Evolutionary conservation across 1,140 invertebrate species (phyloP), one percentile per base, ranked within the genome.

Genomic region (Euschistus heros): DNA sequence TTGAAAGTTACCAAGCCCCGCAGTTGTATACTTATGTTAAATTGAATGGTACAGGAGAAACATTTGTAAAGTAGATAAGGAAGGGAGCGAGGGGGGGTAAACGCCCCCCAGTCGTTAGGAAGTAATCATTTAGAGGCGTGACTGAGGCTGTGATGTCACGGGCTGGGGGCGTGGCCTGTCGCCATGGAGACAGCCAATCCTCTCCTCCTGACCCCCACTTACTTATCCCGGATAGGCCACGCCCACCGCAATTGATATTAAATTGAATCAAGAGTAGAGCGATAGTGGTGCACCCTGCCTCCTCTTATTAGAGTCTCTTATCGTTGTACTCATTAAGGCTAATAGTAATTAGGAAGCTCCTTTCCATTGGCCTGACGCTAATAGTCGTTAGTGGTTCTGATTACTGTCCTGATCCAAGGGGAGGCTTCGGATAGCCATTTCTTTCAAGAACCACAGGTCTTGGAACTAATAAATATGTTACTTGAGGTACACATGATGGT

Each of bases 11-110:
- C n/a, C 47, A 50, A 22, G n/a, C 2, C 22, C 47, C 47, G 47
- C 47, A 50, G 47, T 50, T 50, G 47, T 50, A 50, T 50, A 50
- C 47, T 50, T 50, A 50, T 50, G 47, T 50, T 50, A 50, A 50
- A 50, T 50, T 50, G 47, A 50, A 50, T 50, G 47, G 47, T 50
- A 50, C 47, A 22, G 47, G n/a, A 50, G 47, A 50, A 50, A 50
- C 47, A 50, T 50, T 50, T 50, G 47, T 50, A 50, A 50, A 50
- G 47, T 50, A 50, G 47, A 50, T 50, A 50, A 50, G 47, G 47
- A 50, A 50, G 22, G 22, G 47, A 22, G n/a, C 22, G 10, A 7
- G 14, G 47, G 47, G 47, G 47, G 47, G 47, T 50, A 50, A 50
- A 50, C 47, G 47, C 47, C 47, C 47, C 33, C n/a, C n/a, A 50